Evolutionary conservation across 2,113 vertebrate species (phyloP).

Genomic region (Garra rufa): DNA sequence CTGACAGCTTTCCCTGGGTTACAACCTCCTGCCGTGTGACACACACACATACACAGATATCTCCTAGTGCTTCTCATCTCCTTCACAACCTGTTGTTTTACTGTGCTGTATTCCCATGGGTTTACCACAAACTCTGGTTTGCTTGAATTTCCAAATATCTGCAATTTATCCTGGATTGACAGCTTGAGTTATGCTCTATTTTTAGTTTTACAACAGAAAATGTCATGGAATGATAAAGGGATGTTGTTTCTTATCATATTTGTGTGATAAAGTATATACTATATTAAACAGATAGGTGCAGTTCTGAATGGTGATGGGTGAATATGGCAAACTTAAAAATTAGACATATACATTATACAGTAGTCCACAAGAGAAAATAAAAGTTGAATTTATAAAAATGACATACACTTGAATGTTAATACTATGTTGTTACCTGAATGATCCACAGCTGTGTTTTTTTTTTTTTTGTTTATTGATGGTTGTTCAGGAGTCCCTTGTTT

Average conservation of each 20-base stretch:
- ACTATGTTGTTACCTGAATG: no score
- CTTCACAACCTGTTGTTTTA: slow-evolving; percentile 27
- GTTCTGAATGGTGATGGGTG: neutral
- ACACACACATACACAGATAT: slow-evolving; percentile 30
- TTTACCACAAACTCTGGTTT: neutral
- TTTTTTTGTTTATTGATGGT: no score
- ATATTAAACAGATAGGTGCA: neutral
- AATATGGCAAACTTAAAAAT: neutral
- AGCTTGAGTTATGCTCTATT: neutral
- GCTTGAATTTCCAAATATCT: neutral
- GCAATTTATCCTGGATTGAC: neutral
- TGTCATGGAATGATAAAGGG: neutral
- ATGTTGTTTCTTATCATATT: neutral
- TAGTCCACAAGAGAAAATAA: no score
- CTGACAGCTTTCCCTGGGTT: slow-evolving; percentile 60
- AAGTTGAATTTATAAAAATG: no score
- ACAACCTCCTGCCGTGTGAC: slow-evolving; percentile 49
- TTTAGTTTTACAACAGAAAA: slow-evolving; percentile 1
- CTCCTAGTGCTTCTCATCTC: slow-evolving; percentile 20
- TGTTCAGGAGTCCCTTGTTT: no score
- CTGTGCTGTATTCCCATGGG: neutral
- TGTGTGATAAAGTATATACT: neutral
- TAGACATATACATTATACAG: no score
- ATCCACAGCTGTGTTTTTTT: no score
- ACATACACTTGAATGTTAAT: no score